These are phyloP conservation scores for Aix galericulata DNA, from an alignment of 2,113 vertebrate genomes.

Conservation along the genomic window DNA sequence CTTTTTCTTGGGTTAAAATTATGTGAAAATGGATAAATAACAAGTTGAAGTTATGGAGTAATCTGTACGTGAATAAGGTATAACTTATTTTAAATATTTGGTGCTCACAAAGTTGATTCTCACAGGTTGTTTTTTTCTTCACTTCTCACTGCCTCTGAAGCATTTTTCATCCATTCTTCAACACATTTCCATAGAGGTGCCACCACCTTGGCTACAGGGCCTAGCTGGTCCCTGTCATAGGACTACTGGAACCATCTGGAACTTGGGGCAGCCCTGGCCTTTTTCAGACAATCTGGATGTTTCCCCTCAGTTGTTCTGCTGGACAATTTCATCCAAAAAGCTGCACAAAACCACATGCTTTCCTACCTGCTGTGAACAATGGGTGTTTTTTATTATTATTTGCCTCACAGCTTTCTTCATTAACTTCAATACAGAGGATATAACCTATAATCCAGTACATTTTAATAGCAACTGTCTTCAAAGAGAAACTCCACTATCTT, in stretches of 20 bases:
- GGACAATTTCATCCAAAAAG: background rate
- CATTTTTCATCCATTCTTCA: background rate
- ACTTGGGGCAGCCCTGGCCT: fast-evolving
- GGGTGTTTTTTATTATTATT: background rate
- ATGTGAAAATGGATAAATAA: background rate
- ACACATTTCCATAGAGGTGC: background rate
- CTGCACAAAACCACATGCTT: background rate
- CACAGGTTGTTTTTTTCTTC: background rate
- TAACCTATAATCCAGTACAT: background rate
- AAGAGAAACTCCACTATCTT: background rate
- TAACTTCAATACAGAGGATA: background rate
- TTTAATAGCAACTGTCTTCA: background rate
- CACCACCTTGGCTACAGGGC: fast-evolving
- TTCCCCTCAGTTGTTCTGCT: background rate
- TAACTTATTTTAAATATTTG: background rate
- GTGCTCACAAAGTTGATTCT: background rate
- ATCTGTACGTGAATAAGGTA: background rate
- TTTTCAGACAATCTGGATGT: background rate
- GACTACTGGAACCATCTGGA: background rate
- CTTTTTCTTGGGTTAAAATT: background rate
- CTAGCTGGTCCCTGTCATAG: fast-evolving
- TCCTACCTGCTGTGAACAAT: background rate
- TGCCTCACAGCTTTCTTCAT: background rate
- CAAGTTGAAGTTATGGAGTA: background rate
- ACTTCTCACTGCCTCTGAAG: fast-evolving